Evolutionary conservation across 2,113 vertebrate species (phyloP), one percentile per base, ranked within the genome.

Genomic region (Engystomops pustulosus): DNA sequence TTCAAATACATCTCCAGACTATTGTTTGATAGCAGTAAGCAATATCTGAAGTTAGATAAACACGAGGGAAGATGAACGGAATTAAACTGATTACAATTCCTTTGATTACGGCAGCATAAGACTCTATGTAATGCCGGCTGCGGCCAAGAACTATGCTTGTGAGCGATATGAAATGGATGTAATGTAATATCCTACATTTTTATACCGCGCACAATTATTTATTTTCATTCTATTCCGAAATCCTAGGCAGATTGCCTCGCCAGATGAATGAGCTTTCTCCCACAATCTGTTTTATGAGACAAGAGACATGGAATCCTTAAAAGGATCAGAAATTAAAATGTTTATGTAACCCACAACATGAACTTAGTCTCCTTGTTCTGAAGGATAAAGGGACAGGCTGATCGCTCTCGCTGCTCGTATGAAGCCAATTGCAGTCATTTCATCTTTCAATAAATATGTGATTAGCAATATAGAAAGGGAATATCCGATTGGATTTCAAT

Each of bases 191-290:
- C 80, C 85, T 89, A 91, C 89, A 89, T 88, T 84, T 91, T 91
- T 91, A 88, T 85, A 86, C 89, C 4, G 0, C 88, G 83, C 86
- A 89, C 88, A 89, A 91, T 89, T 91, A 90, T 89, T 91, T 88
- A 89, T 90, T 90, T 90, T 88, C 89, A 85, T 91, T 84, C 87
- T 86, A 87, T 87, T 90, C 88, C 87, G 79, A 89, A 91, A 89
- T 88, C 87, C 87, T 58, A 88, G 91, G 89, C 89, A 91, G 89
- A 90, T 65, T 91, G 90, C 89, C 86, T 2, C 20, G 85, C 75
- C 79, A 74, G 85, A 90, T 89, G 88, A 88, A 87, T 79, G 27
- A 86, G 55, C 86, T 88, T 90, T 83, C 68, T 74, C 67, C 86
- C 77, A 85, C 86, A 88, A 89, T 89, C 86, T 68, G 88, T 88